These are phyloP conservation scores for Drosophila tani DNA, from an alignment of 1,140 invertebrate genomes.

Conservation along the genomic window DNA sequence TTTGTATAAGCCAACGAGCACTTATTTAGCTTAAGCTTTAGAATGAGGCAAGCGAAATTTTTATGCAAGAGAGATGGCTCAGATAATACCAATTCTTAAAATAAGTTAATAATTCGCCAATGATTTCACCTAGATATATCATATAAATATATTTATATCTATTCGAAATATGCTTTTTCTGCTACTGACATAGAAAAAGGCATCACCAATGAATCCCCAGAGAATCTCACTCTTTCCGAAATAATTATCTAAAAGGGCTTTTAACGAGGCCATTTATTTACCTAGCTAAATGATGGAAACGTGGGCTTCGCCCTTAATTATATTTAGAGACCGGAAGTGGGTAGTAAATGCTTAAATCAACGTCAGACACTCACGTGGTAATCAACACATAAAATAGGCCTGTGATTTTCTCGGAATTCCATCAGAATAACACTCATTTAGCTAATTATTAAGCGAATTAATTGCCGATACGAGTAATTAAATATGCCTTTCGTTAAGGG, in stretches of 20 bases:
- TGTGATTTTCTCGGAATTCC: background rate
- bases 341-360: constrained; percentile 4
- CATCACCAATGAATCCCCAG: background rate
- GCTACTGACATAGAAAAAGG: background rate
- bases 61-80: background rate
- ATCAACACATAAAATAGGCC: background rate
- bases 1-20: background rate
- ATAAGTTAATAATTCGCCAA: no score
- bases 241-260: background rate
- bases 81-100: background rate
- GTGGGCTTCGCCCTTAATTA: constrained; percentile 8
- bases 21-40: background rate
- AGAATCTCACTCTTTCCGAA: background rate
- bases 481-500: background rate
- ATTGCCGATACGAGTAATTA: background rate
- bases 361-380: background rate
- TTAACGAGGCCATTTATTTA: constrained; percentile 47
- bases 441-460: constrained; percentile 6
- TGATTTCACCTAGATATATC: background rate
- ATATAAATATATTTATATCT: background rate
- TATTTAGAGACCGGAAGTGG: background rate
- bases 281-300: constrained; percentile 27
- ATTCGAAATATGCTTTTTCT: background rate
- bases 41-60: background rate
- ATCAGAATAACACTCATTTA: background rate